Percentiles rank a stretch among this genome's conserved stretches.
Conservation (phyloP, 92 coral and sea anemone species). For the Paragorgia papillata region DNA sequence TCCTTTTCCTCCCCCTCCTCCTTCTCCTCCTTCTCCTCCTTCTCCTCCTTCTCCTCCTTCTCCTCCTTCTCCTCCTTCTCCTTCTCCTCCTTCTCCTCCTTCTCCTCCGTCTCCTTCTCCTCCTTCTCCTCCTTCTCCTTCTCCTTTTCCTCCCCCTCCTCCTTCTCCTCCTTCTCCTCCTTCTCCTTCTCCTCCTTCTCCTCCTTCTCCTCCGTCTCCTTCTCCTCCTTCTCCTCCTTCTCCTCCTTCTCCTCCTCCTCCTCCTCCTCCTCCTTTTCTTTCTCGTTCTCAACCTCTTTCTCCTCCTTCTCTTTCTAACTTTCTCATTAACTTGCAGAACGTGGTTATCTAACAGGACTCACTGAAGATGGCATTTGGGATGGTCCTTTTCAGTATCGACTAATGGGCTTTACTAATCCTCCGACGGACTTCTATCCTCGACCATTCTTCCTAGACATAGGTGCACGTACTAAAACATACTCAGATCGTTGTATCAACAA, state of each 20-base stretch:
- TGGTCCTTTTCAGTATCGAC: conserved; percentile 40
- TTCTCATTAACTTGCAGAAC: neutral
- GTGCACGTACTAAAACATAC: conserved; percentile 20
- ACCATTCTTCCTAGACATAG: conserved; percentile 19
- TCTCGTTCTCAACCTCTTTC: no score
- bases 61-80: conserved; percentile 1
- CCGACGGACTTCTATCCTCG: conserved; percentile 37
- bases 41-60: neutral
- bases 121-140: neutral
- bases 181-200: neutral
- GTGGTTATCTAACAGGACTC: conserved; percentile 32
- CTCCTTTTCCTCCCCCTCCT: neutral
- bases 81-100: neutral
- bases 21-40: neutral
- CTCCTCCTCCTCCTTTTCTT: no score
- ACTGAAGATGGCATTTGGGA: conserved; percentile 42
- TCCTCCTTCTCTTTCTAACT: neutral
- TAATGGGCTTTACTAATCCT: conserved; percentile 18
- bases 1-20: neutral
- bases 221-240: no score
- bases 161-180: neutral
- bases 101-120: neutral
- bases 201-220: neutral
- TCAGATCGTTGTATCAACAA: conserved; percentile 53
- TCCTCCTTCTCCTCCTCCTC: no score